Evolutionary conservation across 2,888 invertebrate genomes (phyloP).

Genomic region (Tetropium fuscum): DNA sequence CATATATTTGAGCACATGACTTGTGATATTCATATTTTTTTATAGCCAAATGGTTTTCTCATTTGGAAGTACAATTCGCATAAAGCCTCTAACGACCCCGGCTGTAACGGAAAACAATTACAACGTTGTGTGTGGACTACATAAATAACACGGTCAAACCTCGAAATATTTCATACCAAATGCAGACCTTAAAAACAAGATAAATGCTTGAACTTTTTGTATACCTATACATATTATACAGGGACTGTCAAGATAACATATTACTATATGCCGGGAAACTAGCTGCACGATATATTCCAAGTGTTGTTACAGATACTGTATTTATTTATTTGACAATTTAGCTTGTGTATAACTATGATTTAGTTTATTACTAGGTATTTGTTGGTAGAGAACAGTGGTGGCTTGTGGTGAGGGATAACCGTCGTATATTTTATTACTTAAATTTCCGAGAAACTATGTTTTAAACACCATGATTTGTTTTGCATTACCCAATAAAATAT

Average conservation of each 20-base stretch:
- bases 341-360: not conserved
- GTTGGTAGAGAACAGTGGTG: no score
- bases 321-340: not conserved
- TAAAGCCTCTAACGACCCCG: constrained; percentile 22
- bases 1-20: constrained; percentile 9
- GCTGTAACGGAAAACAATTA: constrained; percentile 31
- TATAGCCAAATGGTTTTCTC: constrained; percentile 18
- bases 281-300: constrained; percentile 13
- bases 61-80: not conserved
- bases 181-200: constrained; percentile 28
- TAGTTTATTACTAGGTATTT: no score
- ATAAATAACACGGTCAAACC: constrained; percentile 31
- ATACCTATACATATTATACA: constrained; percentile 11
- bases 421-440: no score
- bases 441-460: no score
- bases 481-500: no score
- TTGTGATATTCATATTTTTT: constrained; percentile 8
- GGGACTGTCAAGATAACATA: constrained; percentile 8
- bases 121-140: constrained; percentile 28
- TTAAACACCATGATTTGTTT: no score
- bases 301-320: no score
- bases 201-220: constrained; percentile 22
- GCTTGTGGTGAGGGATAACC: no score
- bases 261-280: constrained; percentile 6
- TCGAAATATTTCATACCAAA: constrained; percentile 25